Evolutionary conservation across 2,113 vertebrate species (phyloP).

Genomic region (Thamnophis sirtalis): DNA sequence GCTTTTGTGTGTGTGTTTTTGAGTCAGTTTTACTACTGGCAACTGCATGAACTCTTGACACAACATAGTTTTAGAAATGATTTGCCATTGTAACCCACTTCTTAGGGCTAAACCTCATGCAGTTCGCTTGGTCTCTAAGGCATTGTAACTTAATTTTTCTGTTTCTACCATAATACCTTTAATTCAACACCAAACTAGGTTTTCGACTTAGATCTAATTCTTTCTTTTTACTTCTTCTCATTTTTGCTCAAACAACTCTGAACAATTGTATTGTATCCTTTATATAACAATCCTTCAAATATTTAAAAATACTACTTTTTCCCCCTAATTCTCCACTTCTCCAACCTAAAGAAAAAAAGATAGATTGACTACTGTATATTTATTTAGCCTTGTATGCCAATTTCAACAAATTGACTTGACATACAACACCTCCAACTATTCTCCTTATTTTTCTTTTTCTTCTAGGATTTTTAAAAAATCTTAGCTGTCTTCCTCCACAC

Average conservation of each 20-base stretch:
- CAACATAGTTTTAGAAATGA: not conserved
- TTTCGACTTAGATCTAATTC: not conserved
- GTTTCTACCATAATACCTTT: not conserved
- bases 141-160: not conserved
- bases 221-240: not conserved
- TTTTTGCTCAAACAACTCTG: not conserved
- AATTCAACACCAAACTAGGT: not conserved
- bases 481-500: not conserved
- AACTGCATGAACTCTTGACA: not conserved
- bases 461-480: not conserved
- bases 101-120: not conserved
- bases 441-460: not conserved
- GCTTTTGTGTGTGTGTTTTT: not conserved
- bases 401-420: not conserved
- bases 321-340: not conserved
- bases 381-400: not conserved
- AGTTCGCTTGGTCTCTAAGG: not conserved
- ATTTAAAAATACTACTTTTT: not conserved
- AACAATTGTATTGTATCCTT: not conserved
- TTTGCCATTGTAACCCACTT: not conserved
- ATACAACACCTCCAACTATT: not conserved
- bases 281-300: not conserved
- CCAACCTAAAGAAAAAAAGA: not conserved
- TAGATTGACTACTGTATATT: not conserved
- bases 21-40: not conserved